Evolutionary conservation across 2,888 invertebrate species (phyloP), one percentile per base, ranked within the genome.

Genomic region (Capitulum mitella): DNA sequence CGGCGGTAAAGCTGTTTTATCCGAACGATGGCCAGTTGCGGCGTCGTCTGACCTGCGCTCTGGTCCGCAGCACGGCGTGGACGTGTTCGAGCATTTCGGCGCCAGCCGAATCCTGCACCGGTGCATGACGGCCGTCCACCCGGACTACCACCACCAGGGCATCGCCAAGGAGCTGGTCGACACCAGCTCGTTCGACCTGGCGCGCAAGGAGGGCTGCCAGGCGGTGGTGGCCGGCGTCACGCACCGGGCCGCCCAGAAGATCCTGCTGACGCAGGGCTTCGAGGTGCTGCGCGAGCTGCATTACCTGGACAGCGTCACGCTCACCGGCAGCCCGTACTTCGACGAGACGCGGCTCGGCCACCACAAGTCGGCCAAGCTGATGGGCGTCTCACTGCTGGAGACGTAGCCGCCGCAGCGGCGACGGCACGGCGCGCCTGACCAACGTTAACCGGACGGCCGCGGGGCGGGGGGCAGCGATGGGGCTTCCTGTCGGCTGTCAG

Each of bases 91-190:
- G 0, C 70, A 70, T 22, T 70, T 70, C 70, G 22, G 37, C 22
- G 70, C 70, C 70, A 29, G 3, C 16, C 70, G 70, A 37, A 19
- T 70, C 6, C 70, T 70, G 22, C 70, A 70, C 70, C 70, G 70
- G 22, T 70, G 70, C 37, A 70, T 70, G 70, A 70, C 70, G 22
- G 70, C 70, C 70, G 70, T 70, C 1, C 70, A 70, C 37, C 70
- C 70, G 37, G 70, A 70, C 70, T 70, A 70, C 70, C 70, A 70
- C 70, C 70, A 70, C 37, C 70, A 70, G 70, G 70, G 70, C 70
- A 70, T 70, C 70, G 70, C 70, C 37, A 70, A 70, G 70, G 70
- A 19, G 70, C 70, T 70, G 37, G 70, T 70, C 12, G 70, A 70
- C 37, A 70, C 70, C 34, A 37, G 37, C 37, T 37, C 70, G 37